Base-by-base conservation (phyloP, 2,888 invertebrate species). In the Euplagia quadripunctaria region DNA sequence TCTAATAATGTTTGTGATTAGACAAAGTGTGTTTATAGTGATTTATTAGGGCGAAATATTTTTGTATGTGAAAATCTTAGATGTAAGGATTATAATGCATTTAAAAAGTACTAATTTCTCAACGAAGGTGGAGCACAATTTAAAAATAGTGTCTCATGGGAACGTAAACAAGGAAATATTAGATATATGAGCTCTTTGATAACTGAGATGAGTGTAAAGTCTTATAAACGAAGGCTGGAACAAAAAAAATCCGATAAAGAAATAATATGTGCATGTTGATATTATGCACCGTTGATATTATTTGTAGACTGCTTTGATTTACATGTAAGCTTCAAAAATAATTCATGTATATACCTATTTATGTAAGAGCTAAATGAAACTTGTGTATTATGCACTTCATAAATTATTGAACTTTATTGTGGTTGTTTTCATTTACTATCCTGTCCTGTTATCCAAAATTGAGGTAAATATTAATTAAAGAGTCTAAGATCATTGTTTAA, bases 381-480 rank as follows among this genome's bases (percentile, higher is more conserved):
- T 93, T 93, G 92, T 94, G 93, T 94, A 94, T 89, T 87, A 89
- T 90, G 93, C 94, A 94, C 94, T 94, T 92, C 91, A 94, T 94
- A 94, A 95, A 94, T 95, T 95, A 95, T 95, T 94, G 93, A 94
- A 93, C 90, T 92, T 81, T 81, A 83, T 78, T 73, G 70, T 85
- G 16, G 78, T 84, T 81, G 82, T 89, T 85, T 87, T 85, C 81
- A 85, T 87, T 82, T 72, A 65, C 64, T 69, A 58, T 68, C 68
- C 64, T 67, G 42, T 66, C 42, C 51, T 63, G 41, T 61, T 31
- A 46, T 46, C n/a, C 2, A 11, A 11, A 11, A 58, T 20, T 17
- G 9, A 3, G 11, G 9, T n/a, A 7, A 9, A n/a, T 3, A 8
- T 20, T n/a, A 8, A 17, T 8, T 4, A 20, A 52, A 52, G 16